Conservation (phyloP, 2,797 vertebrate species). For the Sciurus carolinensis region DNA sequence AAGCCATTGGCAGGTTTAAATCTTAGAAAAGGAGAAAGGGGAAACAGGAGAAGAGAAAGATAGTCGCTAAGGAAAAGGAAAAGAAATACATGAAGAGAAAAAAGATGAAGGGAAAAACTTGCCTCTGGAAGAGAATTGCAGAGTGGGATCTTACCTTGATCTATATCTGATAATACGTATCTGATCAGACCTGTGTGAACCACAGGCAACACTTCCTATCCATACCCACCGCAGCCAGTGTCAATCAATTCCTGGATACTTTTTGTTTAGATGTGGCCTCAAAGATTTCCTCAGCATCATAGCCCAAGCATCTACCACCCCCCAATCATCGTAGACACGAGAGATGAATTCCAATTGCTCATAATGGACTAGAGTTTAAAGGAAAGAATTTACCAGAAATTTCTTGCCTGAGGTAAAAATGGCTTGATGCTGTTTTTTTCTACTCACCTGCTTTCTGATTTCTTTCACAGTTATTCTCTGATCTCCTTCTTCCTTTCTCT, state of each 20-base stretch:
- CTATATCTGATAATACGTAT: not conserved
- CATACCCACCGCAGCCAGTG: not conserved
- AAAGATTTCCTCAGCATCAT: not conserved
- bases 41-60: not conserved
- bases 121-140: not conserved
- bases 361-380: not conserved
- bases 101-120: not conserved
- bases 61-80: not conserved
- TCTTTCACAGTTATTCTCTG: not conserved
- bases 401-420: not conserved
- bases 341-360: not conserved
- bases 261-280: not conserved
- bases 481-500: not conserved
- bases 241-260: not conserved
- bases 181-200: not conserved
- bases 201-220: not conserved
- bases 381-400: slow-evolving; percentile 13
- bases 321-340: not conserved
- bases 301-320: not conserved
- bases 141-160: not conserved
- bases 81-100: not conserved
- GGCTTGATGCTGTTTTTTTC: not conserved
- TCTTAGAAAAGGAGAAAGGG: not conserved
- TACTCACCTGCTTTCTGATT: not conserved
- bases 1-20: not conserved